Conservation (phyloP, 2,888 invertebrate genomes). For the Noctuana brunneofusca region DNA sequence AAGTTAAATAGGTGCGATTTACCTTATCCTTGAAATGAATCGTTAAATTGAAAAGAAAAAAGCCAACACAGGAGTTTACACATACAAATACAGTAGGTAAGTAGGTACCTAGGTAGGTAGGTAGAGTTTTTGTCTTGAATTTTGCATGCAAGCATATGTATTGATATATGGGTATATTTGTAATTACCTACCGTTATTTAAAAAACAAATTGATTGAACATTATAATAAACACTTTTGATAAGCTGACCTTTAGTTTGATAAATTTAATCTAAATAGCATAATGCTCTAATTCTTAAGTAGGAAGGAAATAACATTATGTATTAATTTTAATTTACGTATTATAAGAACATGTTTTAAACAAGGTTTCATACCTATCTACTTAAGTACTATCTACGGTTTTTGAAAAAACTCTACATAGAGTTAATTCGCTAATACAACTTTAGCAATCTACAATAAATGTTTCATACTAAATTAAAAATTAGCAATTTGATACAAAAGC, state of each 20-base stretch:
- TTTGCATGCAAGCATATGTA: no score
- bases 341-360: no score
- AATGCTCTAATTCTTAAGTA: background rate
- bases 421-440: background rate
- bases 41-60: no score
- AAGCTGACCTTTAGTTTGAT: constrained; percentile 8
- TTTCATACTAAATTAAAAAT: background rate
- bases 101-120: no score
- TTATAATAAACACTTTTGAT: background rate
- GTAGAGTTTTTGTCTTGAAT: no score
- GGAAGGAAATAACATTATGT: background rate
- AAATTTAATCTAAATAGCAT: background rate
- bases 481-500: constrained; percentile 11
- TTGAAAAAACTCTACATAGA: constrained; percentile 5
- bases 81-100: no score
- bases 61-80: no score
- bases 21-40: no score
- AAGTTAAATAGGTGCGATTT: no score
- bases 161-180: no score
- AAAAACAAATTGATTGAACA: background rate
- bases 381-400: background rate
- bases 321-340: no score
- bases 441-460: background rate
- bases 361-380: background rate
- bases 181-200: no score